A percentile compares a stretch with the other conserved stretches of the same genome.
Evolutionary conservation across 2,888 invertebrate genomes (phyloP).

Genomic region (Gisinianus flammeolus): DNA sequence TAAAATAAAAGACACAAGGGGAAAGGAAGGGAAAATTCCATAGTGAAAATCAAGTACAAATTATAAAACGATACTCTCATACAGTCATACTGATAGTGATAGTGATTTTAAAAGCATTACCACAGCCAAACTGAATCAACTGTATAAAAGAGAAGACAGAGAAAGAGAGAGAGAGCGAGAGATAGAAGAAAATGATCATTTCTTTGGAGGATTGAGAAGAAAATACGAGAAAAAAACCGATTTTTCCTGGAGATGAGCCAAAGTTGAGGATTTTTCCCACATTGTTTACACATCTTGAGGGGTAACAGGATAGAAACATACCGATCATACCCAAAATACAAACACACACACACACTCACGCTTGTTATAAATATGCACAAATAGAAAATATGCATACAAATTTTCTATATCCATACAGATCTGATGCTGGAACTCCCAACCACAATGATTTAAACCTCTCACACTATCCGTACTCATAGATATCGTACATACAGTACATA

Average conservation of each 20-base stretch:
- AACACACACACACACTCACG: background rate
- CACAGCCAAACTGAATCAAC: background rate
- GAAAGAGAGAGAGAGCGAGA: background rate
- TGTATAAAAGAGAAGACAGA: background rate
- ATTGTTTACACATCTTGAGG: slow-evolving; percentile 37
- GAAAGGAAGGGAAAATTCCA: too few relatives aligned
- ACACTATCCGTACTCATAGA: too few relatives aligned
- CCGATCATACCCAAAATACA: background rate
- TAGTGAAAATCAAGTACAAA: background rate
- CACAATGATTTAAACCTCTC: too few relatives aligned
- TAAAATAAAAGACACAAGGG: background rate
- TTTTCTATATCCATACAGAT: too few relatives aligned
- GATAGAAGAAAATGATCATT: background rate
- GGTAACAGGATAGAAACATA: slow-evolving; percentile 20
- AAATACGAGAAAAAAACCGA: slow-evolving; percentile 2
- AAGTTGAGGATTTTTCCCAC: slow-evolving; percentile 28
- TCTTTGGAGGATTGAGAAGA: background rate
- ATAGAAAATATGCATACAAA: too few relatives aligned
- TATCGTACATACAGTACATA: background rate
- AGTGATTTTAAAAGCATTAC: slow-evolving; percentile 19
- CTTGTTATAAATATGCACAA: too few relatives aligned
- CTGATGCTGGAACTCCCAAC: too few relatives aligned
- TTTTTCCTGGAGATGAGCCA: slow-evolving; percentile 30
- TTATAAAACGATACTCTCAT: background rate
- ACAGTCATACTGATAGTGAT: too few relatives aligned